Percentiles rank a stretch among this genome's conserved stretches.
Evolutionary conservation across 1,140 invertebrate genomes (phyloP).

Genomic region (Papilio dardanus): DNA sequence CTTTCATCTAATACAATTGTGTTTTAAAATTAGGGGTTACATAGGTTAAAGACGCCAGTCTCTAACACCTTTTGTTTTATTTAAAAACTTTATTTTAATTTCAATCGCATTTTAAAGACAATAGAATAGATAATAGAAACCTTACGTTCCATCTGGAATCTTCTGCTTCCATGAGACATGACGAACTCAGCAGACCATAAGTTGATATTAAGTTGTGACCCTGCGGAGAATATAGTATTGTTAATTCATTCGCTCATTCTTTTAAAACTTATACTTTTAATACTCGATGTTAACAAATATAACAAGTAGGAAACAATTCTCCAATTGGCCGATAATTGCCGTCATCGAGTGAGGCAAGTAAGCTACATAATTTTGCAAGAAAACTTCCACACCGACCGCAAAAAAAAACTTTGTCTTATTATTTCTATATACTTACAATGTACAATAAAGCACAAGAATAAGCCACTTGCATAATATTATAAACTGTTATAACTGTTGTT

Average conservation of each 20-base stretch:
- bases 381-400: too few species aligned
- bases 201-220: slow-evolving; percentile 37
- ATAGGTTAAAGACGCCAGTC: too few species aligned
- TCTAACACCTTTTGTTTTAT: too few species aligned
- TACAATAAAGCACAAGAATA: slow-evolving; percentile 84
- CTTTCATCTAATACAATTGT: too few species aligned
- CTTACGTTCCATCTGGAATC: slow-evolving; percentile 39
- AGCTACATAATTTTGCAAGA: too few species aligned
- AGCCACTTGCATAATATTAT: slow-evolving; percentile 87
- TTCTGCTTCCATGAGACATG: slow-evolving; percentile 42
- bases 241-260: not conserved
- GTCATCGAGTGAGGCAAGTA: too few species aligned
- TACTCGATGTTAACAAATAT: too few species aligned
- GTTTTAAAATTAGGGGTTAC: too few species aligned
- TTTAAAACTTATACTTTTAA: too few species aligned
- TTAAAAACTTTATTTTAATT: not conserved
- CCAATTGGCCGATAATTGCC: too few species aligned
- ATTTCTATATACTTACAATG: slow-evolving; percentile 75
- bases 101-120: not conserved
- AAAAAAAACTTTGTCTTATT: not conserved
- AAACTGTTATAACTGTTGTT: slow-evolving; percentile 84
- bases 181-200: slow-evolving; percentile 41
- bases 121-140: not conserved
- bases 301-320: too few species aligned
- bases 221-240: slow-evolving; percentile 37